phyloP scores from a whole-genome alignment of 1,140 invertebrate species.

The Aphelinus atriplicis region DNA sequence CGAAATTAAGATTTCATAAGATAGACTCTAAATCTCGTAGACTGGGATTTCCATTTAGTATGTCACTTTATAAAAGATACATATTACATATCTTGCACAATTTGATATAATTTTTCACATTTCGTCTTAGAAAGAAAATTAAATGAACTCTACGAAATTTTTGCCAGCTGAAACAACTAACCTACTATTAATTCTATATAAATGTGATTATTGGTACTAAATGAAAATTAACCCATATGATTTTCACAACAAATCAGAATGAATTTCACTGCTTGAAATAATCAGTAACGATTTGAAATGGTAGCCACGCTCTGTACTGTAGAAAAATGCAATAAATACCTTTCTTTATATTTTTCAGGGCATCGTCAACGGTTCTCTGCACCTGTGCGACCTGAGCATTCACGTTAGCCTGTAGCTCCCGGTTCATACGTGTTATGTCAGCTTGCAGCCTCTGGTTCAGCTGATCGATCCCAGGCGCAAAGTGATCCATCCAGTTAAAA shows the following conservation, averaged over 20 bases:
- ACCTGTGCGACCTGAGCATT: slow-evolving; percentile 5
- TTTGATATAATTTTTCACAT: not conserved
- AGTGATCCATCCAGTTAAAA: no score
- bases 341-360: not conserved
- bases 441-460: slow-evolving; percentile 12
- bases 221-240: no score
- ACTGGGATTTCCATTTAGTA: no score
- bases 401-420: slow-evolving; percentile 34
- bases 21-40: no score
- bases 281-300: not conserved
- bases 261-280: no score
- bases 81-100: no score
- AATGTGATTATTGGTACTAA: no score
- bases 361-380: not conserved
- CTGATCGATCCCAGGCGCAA: slow-evolving; percentile 11
- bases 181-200: no score
- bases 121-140: not conserved
- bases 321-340: not conserved
- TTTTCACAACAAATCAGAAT: no score
- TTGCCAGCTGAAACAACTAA: no score
- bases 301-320: not conserved
- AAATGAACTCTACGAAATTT: not conserved
- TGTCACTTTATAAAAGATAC: no score
- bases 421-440: slow-evolving; percentile 29
- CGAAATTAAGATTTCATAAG: no score